Evolutionary conservation across 2,888 invertebrate genomes (phyloP).

Genomic region (Apodemia mormo): DNA sequence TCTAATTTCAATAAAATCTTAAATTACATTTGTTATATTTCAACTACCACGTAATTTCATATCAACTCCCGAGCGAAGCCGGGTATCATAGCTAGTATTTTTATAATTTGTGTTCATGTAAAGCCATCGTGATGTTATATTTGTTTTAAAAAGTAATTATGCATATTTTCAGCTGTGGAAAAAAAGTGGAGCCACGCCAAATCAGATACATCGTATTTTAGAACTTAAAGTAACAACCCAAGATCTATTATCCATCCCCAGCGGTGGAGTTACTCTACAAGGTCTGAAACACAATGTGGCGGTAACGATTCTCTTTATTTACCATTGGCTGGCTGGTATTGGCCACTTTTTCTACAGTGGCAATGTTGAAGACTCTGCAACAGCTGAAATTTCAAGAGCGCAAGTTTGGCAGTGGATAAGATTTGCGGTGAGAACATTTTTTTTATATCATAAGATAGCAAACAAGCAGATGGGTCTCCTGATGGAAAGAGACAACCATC

Average conservation of each 20-base stretch:
- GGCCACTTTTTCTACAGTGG: slow-evolving; percentile 85
- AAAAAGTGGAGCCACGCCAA: slow-evolving; percentile 65
- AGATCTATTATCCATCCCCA: slow-evolving; percentile 82
- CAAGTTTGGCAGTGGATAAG: slow-evolving; percentile 89
- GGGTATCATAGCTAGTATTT: too few relatives aligned
- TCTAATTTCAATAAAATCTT: too few relatives aligned
- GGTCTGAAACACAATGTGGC: slow-evolving; percentile 85
- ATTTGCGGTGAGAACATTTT: slow-evolving; percentile 70
- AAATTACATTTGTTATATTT: too few relatives aligned
- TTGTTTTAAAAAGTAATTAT: not conserved
- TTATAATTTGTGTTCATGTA: too few relatives aligned
- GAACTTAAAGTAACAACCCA: slow-evolving; percentile 58
- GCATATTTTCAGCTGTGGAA: slow-evolving; percentile 68
- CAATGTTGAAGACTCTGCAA: slow-evolving; percentile 87
- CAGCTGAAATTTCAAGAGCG: slow-evolving; percentile 87
- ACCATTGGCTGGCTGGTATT: slow-evolving; percentile 85
- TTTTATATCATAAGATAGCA: too few relatives aligned
- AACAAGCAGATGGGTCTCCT: too few relatives aligned
- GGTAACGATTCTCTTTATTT: slow-evolving; percentile 85
- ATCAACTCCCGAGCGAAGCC: too few relatives aligned
- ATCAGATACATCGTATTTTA: slow-evolving; percentile 75
- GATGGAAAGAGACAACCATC: too few relatives aligned
- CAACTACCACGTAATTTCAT: too few relatives aligned
- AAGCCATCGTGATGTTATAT: too few relatives aligned
- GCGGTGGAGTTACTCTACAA: slow-evolving; percentile 83